phyloP scores from a whole-genome alignment of 2,888 invertebrate genomes.

The Sphecodes monilicornis region DNA sequence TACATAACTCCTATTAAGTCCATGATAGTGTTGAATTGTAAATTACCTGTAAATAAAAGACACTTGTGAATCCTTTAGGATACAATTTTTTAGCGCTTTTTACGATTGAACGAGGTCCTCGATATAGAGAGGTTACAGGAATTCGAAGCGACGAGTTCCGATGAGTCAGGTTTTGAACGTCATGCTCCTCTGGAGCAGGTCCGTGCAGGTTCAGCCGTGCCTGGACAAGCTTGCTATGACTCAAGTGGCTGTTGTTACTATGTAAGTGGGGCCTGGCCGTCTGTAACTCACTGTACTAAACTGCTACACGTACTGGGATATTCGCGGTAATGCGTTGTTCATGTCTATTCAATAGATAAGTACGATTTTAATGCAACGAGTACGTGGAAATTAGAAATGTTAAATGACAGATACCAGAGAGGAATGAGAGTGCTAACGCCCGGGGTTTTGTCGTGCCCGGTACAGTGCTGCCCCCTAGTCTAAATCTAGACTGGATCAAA shows the following conservation, averaged over 20 bases:
- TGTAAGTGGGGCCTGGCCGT: neutral
- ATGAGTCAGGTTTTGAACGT: slow-evolving; percentile 22
- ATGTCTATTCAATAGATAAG: neutral
- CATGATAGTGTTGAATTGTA: neutral
- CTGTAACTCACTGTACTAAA: neutral
- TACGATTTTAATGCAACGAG: neutral
- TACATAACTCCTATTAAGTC: too few species aligned
- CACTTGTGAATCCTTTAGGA: neutral
- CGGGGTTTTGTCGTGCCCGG: too few species aligned
- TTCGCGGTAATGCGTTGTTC: neutral
- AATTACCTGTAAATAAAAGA: neutral
- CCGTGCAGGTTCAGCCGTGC: slow-evolving; percentile 47
- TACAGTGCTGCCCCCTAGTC: too few species aligned
- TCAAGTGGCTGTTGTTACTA: slow-evolving; percentile 19
- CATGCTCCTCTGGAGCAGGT: slow-evolving; percentile 33
- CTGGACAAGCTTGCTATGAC: slow-evolving; percentile 7
- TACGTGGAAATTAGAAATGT: neutral
- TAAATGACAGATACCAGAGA: too few species aligned
- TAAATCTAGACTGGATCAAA: too few species aligned
- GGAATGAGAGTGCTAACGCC: too few species aligned
- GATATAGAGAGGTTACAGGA: neutral
- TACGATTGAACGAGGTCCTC: neutral
- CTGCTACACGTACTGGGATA: neutral
- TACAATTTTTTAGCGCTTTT: neutral
- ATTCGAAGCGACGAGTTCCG: slow-evolving; percentile 10